Evolutionary conservation across 1,140 invertebrate genomes (phyloP).

Genomic region (Heterodera schachtii): DNA sequence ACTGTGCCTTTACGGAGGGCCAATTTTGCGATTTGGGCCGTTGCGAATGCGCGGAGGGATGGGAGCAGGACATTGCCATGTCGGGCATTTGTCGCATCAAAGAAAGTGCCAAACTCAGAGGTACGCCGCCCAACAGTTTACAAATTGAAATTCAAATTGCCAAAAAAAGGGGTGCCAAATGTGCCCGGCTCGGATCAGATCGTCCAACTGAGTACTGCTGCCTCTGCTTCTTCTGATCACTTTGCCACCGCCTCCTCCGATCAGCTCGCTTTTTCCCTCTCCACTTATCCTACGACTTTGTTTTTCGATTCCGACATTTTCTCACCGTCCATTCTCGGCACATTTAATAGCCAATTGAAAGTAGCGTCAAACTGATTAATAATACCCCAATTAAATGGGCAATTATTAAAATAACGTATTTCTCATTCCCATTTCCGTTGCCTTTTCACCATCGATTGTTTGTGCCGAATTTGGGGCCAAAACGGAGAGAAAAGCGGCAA

Average conservation of each 20-base stretch:
- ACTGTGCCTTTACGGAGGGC: conserved; percentile 31
- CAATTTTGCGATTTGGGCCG: conserved; percentile 45
- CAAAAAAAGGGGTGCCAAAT: background rate
- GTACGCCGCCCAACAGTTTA: too few species aligned
- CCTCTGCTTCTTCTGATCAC: background rate
- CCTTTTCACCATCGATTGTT: background rate
- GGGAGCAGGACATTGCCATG: conserved; percentile 20
- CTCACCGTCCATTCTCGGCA: background rate
- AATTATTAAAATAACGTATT: too few species aligned
- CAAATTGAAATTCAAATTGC: too few species aligned
- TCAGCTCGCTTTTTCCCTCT: background rate
- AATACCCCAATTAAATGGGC: too few species aligned
- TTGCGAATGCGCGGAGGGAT: conserved; percentile 38
- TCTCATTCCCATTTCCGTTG: background rate
- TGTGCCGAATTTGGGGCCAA: conserved; percentile 9
- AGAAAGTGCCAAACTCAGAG: background rate
- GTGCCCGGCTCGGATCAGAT: background rate
- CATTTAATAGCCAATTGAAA: too few species aligned
- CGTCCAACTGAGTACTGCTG: too few species aligned
- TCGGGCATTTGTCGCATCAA: background rate
- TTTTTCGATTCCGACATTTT: background rate
- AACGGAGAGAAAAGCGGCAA: background rate
- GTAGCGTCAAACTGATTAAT: too few species aligned
- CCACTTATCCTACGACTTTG: background rate
- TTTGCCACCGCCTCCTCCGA: background rate